Conservation (phyloP, 1,140 invertebrate genomes). For the Bathynomus jamesi region DNA sequence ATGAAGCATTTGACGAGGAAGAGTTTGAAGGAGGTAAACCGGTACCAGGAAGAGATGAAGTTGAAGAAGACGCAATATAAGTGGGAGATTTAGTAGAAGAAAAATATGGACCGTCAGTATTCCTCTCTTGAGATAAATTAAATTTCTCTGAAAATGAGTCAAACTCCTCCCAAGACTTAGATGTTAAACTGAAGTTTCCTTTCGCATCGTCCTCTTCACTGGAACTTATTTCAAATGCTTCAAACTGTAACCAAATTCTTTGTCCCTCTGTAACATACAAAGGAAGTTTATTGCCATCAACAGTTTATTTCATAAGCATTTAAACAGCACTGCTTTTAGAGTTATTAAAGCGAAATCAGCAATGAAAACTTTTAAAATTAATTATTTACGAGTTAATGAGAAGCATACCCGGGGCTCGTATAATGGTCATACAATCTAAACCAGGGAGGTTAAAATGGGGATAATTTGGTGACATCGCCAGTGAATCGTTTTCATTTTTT, state of each 20-base stretch:
- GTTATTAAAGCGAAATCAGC: too few species aligned
- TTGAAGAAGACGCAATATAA: too few species aligned
- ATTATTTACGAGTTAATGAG: neutral
- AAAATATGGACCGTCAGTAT: too few species aligned
- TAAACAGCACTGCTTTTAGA: too few species aligned
- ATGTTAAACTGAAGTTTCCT: neutral
- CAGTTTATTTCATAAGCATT: too few species aligned
- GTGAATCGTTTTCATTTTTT: neutral
- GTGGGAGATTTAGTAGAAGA: too few species aligned
- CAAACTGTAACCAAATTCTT: slow-evolving; percentile 13
- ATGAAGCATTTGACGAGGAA: too few species aligned
- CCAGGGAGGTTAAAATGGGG: slow-evolving; percentile 1
- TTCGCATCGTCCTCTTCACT: neutral
- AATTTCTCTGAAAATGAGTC: neutral
- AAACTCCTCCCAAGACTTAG: neutral
- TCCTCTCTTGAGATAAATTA: too few species aligned
- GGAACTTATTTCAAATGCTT: slow-evolving; percentile 7
- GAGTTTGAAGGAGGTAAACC: too few species aligned
- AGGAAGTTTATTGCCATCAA: too few species aligned
- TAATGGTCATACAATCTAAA: slow-evolving; percentile 6
- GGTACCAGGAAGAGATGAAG: too few species aligned
- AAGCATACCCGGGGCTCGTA: slow-evolving; percentile 3
- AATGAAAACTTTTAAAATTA: too few species aligned
- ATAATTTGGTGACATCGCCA: slow-evolving; percentile 7
- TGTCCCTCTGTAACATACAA: neutral